Evolutionary conservation across 2,797 vertebrate genomes (phyloP), one percentile per base, ranked within the genome.

Genomic region (Semotilus atromaculatus): DNA sequence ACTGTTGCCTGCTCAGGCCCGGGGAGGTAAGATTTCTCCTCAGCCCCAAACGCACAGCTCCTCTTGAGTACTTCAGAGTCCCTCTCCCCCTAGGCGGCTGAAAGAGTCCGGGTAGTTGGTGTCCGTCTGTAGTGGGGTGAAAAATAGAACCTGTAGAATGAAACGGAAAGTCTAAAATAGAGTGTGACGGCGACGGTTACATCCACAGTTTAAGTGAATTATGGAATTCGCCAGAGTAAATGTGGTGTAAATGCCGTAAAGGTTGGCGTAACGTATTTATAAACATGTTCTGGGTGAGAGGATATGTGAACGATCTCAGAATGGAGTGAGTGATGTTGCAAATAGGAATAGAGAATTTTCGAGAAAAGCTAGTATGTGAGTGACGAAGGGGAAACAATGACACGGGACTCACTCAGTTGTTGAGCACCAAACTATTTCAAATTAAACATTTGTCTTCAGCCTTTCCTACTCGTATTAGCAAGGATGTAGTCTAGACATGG

Each of bases 1-100:
- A 96, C 94, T 97, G 97, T 95, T 97, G 96, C 96, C 96, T 97
- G 92, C 96, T 97, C 92, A 96, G 92, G 94, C 94, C 96, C 85
- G 95, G 95, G 89, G 96, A 97, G 97, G 97, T 97, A 96, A 97
- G 97, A 89, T 90, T 83, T 91, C 87, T 85, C 51, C 62, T 81
- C 70, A 62, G 38, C 55, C 62, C 81, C 68, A 48, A 82, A 83
- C 7, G 26, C 78, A 53, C 55, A 31, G 64, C 70, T 66, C 60
- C 78, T 75, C 55, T 51, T 60, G 68, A 62, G 43, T 51, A 34
- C 51, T n/a, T 64, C 40, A 75, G 74, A 74, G 36, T 43, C 48
- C 43, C 48, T n/a, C 40, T 62, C 26, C 58, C 34, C 55, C 16
- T 11, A 19, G 31, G 55, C 5, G 55, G 64, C 66, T 71, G n/a